Conservation (phyloP, 2,797 vertebrate genomes). For the Euthynnus affinis region DNA sequence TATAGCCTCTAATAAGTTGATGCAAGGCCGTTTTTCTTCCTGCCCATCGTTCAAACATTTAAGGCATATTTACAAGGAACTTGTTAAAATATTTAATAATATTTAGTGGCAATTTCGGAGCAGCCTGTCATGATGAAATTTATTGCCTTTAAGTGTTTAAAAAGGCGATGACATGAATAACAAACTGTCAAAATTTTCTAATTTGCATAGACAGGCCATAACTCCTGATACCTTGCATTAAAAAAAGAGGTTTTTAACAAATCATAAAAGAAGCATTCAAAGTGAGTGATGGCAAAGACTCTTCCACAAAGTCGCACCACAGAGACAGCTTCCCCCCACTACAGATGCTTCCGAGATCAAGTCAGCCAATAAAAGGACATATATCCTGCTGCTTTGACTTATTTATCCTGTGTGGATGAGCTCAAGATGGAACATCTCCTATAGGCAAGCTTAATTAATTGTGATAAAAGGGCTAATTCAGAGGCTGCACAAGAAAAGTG, state of each 20-base stretch:
- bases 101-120: slow-evolving; percentile 91
- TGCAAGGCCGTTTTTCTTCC: slow-evolving; percentile 90
- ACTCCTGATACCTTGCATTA: slow-evolving; percentile 90
- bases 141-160: slow-evolving; percentile 91
- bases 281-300: slow-evolving; percentile 87
- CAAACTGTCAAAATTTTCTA: slow-evolving; percentile 89
- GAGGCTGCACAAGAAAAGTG: slow-evolving; percentile 80
- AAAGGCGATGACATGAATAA: slow-evolving; percentile 91
- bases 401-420: slow-evolving; percentile 88
- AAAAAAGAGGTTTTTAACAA: slow-evolving; percentile 91
- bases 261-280: slow-evolving; percentile 88
- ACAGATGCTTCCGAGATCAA: slow-evolving; percentile 88
- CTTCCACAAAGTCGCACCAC: slow-evolving; percentile 83
- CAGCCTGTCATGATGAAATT: slow-evolving; percentile 85
- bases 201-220: slow-evolving; percentile 91
- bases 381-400: slow-evolving; percentile 88
- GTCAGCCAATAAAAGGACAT: slow-evolving; percentile 90
- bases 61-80: slow-evolving; percentile 92
- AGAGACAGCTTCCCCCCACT: slow-evolving; percentile 75
- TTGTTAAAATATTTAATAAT: slow-evolving; percentile 95
- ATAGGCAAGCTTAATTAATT: slow-evolving; percentile 90
- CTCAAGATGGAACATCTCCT: slow-evolving; percentile 90
- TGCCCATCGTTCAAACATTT: slow-evolving; percentile 91
- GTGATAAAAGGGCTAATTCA: slow-evolving; percentile 90
- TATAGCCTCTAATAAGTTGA: slow-evolving; percentile 92